These are phyloP conservation scores for Siniperca undulata DNA, from an alignment of 2,797 vertebrate genomes.

Conservation along the genomic window DNA sequence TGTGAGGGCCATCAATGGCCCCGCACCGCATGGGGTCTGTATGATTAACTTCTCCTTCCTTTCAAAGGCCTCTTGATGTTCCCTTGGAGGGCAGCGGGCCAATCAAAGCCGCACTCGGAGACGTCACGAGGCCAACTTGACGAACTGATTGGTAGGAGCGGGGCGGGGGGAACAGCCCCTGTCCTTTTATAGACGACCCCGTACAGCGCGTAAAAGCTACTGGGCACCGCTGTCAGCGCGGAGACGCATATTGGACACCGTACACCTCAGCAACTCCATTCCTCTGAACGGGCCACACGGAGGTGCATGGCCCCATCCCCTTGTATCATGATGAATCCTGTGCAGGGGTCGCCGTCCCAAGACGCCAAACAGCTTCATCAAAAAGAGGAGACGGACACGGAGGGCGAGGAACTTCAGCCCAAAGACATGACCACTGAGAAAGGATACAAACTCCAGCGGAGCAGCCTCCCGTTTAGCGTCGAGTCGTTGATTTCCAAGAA, in stretches of 20 bases:
- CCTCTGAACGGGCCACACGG: slow-evolving; percentile 64
- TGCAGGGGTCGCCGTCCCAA: slow-evolving; percentile 80
- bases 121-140: slow-evolving; percentile 70
- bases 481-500: slow-evolving; percentile 89
- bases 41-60: slow-evolving; percentile 88
- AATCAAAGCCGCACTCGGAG: slow-evolving; percentile 71
- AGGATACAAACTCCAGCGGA: slow-evolving; percentile 83
- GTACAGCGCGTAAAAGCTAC: slow-evolving; percentile 67
- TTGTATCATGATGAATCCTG: slow-evolving; percentile 84
- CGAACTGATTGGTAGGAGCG: slow-evolving; percentile 82
- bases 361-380: slow-evolving; percentile 78
- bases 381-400: slow-evolving; percentile 80
- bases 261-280: slow-evolving; percentile 56
- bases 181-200: slow-evolving; percentile 84
- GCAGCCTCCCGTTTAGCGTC: slow-evolving; percentile 88
- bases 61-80: slow-evolving; percentile 84
- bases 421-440: slow-evolving; percentile 82
- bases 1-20: slow-evolving; percentile 84
- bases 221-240: slow-evolving; percentile 63
- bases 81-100: slow-evolving; percentile 72
- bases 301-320: slow-evolving; percentile 86
- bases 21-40: slow-evolving; percentile 85
- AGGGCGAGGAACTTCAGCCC: slow-evolving; percentile 80
- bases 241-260: slow-evolving; percentile 65
- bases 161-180: slow-evolving; percentile 71